phyloP scores from a whole-genome alignment of 2,113 vertebrate species.

The western clawed frog (Xenopus tropicalis) region UCB_Xtro_10.0 CM004443.2:93383501-93384000 shows the following conservation, averaged over 20 bases:
- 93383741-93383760: slow-evolving; percentile 98
- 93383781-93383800: slow-evolving; percentile 90
- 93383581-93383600: slow-evolving; percentile 94
- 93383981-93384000: too few relatives aligned
- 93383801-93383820: slow-evolving; percentile 88
- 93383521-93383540: slow-evolving; percentile 67
- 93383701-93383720: slow-evolving; percentile 92
- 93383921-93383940: too few relatives aligned
- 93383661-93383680: slow-evolving; percentile 95
- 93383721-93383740: slow-evolving; percentile 88
- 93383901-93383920: too few relatives aligned
- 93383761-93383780: slow-evolving; percentile 83
- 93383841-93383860: slow-evolving; percentile 32
- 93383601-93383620: slow-evolving; percentile 95
- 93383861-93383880: too few relatives aligned
- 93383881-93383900: too few relatives aligned
- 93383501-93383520: background rate
- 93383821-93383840: slow-evolving; percentile 95
- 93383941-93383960: too few relatives aligned
- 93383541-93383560: slow-evolving; percentile 96
- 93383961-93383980: too few relatives aligned
- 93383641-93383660: slow-evolving; percentile 91
- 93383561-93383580: slow-evolving; percentile 97
- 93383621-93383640: slow-evolving; percentile 98
- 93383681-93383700: slow-evolving; percentile 95